Evolutionary conservation across 35 echinoderm and acorn worm species (phyloP).

Genomic region (Hemicentrotus pulcherrimus): DNA sequence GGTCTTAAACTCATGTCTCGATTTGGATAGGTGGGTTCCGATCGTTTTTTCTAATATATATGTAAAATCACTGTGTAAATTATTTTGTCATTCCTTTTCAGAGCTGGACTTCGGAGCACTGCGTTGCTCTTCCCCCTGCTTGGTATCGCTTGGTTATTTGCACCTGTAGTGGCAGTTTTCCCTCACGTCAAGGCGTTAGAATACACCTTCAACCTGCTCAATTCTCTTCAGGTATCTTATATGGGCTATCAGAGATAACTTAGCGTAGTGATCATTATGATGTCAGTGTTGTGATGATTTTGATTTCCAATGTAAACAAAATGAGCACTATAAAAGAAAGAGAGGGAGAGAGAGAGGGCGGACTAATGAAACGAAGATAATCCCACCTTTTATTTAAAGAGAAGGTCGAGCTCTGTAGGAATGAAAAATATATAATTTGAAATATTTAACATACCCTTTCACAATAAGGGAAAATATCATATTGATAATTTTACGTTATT

Average conservation of each 20-base stretch:
- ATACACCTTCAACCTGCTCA: not conserved
- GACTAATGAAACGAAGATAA: not conserved
- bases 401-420: too few relatives aligned
- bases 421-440: too few relatives aligned
- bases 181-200: not conserved
- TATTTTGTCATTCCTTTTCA: not conserved
- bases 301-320: not conserved
- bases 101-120: conserved; percentile 53
- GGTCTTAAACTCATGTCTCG: too few relatives aligned
- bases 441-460: too few relatives aligned
- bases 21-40: too few relatives aligned
- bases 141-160: conserved; percentile 55
- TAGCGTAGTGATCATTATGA: not conserved
- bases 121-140: conserved; percentile 52
- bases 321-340: too few relatives aligned
- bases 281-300: not conserved
- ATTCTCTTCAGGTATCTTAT: not conserved
- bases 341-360: too few relatives aligned
- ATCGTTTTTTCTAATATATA: too few relatives aligned
- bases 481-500: too few relatives aligned
- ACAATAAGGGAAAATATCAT: too few relatives aligned
- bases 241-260: not conserved
- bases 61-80: not conserved
- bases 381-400: not conserved
- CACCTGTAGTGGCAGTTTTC: not conserved